Evolutionary conservation across 1,140 invertebrate genomes (phyloP).

Genomic region (Araneus ventricosus): DNA sequence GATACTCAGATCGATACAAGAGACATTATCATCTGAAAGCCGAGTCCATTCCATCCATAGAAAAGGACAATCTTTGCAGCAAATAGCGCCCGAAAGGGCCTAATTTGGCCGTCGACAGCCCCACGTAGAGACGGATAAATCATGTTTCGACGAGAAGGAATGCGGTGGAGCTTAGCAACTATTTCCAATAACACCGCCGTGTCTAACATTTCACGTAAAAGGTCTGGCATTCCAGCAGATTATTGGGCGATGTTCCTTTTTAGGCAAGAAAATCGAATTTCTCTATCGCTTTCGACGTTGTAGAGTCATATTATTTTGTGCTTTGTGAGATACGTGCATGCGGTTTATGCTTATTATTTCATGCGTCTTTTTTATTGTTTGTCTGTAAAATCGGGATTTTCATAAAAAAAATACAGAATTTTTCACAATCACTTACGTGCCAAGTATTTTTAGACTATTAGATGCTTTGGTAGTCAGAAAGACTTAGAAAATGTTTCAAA

Average conservation of each 20-base stretch:
- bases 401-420: too few species aligned
- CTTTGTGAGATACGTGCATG: too few species aligned
- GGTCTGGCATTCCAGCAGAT: background rate
- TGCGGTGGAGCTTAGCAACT: background rate
- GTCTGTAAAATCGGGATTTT: too few species aligned
- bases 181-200: background rate
- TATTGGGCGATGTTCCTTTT: background rate
- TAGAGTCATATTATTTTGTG: too few species aligned
- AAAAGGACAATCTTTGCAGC: background rate
- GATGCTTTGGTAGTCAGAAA: too few species aligned
- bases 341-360: too few species aligned
- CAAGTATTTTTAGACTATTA: too few species aligned
- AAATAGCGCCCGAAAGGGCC: background rate
- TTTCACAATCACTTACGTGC: too few species aligned
- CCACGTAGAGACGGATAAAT: background rate
- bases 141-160: background rate
- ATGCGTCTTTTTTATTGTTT: too few species aligned
- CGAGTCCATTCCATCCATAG: background rate
- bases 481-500: too few species aligned
- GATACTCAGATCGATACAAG: background rate
- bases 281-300: background rate
- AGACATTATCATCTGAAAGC: background rate
- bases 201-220: background rate
- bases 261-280: background rate
- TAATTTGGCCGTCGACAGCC: background rate